Percentiles rank a stretch among this genome's conserved stretches.
Conservation (phyloP, 2,113 vertebrate species). For the Dicrurus megarhynchus region DNA sequence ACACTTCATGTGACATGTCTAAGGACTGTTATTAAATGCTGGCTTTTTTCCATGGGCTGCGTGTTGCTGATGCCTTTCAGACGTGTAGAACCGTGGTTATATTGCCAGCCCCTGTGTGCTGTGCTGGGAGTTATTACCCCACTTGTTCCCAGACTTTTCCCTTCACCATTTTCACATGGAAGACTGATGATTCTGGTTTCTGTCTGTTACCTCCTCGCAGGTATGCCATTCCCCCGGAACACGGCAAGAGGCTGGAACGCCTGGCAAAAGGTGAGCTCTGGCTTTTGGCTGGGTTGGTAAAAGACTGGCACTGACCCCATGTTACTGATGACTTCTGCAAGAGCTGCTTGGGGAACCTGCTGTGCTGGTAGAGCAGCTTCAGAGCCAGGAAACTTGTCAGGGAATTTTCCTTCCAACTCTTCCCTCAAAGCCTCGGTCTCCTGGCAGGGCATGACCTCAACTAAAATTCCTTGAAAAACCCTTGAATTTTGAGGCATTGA, state of each 20-base stretch:
- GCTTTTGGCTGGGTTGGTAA: rapidly evolving
- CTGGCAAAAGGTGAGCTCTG: conserved; percentile 87
- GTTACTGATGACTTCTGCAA: rapidly evolving
- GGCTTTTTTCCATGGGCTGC: rapidly evolving
- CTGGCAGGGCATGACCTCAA: rapidly evolving
- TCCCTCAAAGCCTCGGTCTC: not conserved
- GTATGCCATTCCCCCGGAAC: conserved; percentile 93
- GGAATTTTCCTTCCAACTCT: not conserved
- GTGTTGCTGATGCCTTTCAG: not conserved
- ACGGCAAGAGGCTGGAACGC: conserved; percentile 93
- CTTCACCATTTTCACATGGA: rapidly evolving
- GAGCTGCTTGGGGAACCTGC: not conserved
- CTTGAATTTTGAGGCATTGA: not conserved
- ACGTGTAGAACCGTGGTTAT: rapidly evolving
- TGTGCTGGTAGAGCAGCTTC: not conserved
- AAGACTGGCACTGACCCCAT: rapidly evolving
- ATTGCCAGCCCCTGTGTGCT: not conserved
- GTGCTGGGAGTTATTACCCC: not conserved
- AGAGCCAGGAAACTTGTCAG: not conserved
- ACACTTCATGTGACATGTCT: not conserved
- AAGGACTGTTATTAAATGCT: not conserved
- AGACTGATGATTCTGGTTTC: rapidly evolving
- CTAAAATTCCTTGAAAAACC: not conserved
- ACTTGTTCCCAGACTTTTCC: rapidly evolving
- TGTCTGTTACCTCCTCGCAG: conserved; percentile 57